These are phyloP conservation scores for Drosophila tanythrix DNA, from an alignment of 2,888 invertebrate species.

Conservation along the genomic window DNA sequence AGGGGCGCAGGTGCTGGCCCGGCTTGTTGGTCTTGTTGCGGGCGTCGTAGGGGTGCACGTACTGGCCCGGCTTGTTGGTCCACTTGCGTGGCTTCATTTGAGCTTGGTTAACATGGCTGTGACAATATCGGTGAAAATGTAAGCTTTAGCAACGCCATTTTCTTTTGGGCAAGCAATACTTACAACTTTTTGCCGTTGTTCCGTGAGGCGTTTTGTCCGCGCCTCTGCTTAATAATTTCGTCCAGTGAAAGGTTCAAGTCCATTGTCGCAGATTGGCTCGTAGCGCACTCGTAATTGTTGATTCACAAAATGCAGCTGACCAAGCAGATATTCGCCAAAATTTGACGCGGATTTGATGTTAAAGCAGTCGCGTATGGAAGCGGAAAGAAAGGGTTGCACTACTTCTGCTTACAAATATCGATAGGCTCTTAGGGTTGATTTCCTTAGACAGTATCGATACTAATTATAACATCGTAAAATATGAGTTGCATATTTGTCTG, in stretches of 20 bases:
- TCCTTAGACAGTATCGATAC: background rate
- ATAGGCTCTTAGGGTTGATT: background rate
- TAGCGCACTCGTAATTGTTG: constrained; percentile 3
- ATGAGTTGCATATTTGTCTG: background rate
- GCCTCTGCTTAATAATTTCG: constrained; percentile 70
- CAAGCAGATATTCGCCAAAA: constrained; percentile 2
- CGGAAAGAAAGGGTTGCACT: constrained; percentile 22
- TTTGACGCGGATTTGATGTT: background rate
- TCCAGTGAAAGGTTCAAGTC: constrained; percentile 64
- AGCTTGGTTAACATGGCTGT: constrained; percentile 19
- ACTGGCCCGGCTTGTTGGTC: constrained; percentile 39
- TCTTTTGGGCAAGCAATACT: constrained; percentile 46
- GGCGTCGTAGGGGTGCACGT: constrained; percentile 86
- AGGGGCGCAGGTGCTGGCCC: constrained; percentile 38
- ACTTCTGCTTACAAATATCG: background rate
- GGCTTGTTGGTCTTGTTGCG: constrained; percentile 87
- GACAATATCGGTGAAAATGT: background rate
- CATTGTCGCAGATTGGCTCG: constrained; percentile 31
- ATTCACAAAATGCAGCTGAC: background rate
- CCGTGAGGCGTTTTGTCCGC: constrained; percentile 39
- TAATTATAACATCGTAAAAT: background rate
- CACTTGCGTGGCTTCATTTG: constrained; percentile 51
- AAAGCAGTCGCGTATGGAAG: constrained; percentile 3
- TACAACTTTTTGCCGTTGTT: constrained; percentile 58
- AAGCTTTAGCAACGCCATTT: constrained; percentile 56